phyloP scores from a whole-genome alignment of 2,113 vertebrate species.

The Mormyrus lacerda region DNA sequence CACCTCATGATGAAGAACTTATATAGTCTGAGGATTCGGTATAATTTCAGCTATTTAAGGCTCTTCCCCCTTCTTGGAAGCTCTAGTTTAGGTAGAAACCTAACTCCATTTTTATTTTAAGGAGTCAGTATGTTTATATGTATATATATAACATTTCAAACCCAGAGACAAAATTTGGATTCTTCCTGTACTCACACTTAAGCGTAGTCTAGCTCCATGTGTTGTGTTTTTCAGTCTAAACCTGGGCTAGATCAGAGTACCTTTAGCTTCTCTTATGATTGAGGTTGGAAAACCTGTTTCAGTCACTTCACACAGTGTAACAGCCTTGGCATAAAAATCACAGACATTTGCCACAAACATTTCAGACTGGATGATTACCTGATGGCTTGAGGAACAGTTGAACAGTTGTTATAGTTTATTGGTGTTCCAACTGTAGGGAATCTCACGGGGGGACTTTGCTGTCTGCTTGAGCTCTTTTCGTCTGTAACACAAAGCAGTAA shows the following conservation, averaged over 20 bases:
- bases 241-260: not conserved
- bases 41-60: not conserved
- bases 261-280: not conserved
- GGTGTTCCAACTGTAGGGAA: not conserved
- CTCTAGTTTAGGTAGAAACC: not conserved
- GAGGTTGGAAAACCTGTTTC: not conserved
- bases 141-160: not conserved
- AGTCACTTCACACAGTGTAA: not conserved
- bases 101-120: not conserved
- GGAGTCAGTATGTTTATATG: not conserved
- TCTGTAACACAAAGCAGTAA: not conserved
- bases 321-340: not conserved
- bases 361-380: not conserved
- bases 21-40: not conserved
- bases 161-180: not conserved
- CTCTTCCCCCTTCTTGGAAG: not conserved
- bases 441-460: not conserved
- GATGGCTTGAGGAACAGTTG: not conserved
- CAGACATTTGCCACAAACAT: not conserved
- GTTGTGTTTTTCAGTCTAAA: not conserved
- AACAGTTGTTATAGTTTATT: not conserved
- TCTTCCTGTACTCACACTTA: not conserved
- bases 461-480: not conserved
- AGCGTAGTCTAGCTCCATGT: too few species aligned
- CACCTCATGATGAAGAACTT: not conserved